Evolutionary conservation across 2,888 invertebrate genomes (phyloP).

Genomic region (Caenorhabditis doughertyi): DNA sequence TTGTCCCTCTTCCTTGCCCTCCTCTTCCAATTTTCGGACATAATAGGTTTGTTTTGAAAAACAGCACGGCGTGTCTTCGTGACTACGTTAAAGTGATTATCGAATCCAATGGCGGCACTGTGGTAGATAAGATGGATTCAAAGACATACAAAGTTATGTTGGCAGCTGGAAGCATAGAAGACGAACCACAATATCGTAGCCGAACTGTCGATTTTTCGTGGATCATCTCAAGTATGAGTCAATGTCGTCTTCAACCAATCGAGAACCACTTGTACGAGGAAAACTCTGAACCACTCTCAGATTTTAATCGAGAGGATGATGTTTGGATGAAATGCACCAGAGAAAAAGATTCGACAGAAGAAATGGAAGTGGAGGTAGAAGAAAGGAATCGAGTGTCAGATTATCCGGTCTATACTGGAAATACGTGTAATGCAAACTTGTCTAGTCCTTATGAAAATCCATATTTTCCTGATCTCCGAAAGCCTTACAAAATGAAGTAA

Average conservation of each 20-base stretch:
- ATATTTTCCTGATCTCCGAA: slow-evolving; percentile 47
- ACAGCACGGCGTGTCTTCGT: not conserved
- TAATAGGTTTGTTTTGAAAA: slow-evolving; percentile 11
- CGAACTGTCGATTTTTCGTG: slow-evolving; percentile 50
- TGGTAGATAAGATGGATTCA: slow-evolving; percentile 11
- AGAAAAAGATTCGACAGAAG: slow-evolving; percentile 44
- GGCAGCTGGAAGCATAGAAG: not conserved
- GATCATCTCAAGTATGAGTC: slow-evolving; percentile 42
- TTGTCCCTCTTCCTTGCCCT: slow-evolving; percentile 50
- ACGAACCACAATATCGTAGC: not conserved
- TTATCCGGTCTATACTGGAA: not conserved
- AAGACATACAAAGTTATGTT: slow-evolving; percentile 29
- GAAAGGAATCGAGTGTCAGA: slow-evolving; percentile 20
- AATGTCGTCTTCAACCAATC: slow-evolving; percentile 15
- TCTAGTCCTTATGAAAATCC: slow-evolving; percentile 27
- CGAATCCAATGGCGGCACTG: slow-evolving; percentile 21
- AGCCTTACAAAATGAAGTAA: slow-evolving; percentile 53
- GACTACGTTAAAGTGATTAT: slow-evolving; percentile 24
- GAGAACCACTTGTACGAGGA: slow-evolving; percentile 16
- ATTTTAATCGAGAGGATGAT: slow-evolving; percentile 48
- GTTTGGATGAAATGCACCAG: slow-evolving; percentile 42
- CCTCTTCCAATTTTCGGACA: slow-evolving; percentile 27
- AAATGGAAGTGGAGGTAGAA: slow-evolving; percentile 38
- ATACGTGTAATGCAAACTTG: not conserved
- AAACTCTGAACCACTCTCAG: not conserved